Base-by-base conservation (phyloP, 1,140 invertebrate genomes). In the Anagrus nilaparvatae region DNA sequence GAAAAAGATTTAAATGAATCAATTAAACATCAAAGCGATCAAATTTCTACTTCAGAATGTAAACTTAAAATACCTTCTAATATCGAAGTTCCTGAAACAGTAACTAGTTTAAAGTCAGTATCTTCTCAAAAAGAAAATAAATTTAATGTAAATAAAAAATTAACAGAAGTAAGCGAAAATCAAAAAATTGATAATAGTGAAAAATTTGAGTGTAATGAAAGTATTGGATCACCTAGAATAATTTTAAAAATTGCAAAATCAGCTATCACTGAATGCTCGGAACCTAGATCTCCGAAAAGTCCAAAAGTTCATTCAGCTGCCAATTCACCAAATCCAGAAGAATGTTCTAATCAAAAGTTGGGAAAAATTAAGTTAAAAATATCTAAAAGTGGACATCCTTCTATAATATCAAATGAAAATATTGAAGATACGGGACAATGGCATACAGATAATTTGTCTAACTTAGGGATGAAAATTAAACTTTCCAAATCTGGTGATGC, bases 201-300 rank as follows among this genome's bases (percentile, higher is more conserved):
- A 3, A 34, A 1, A 10, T 43, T 54, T 5, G 60, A 63, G 25
- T 47, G 49, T 5, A n/a, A n/a, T n/a, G 66, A 69, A n/a, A 67
- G 63, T 21, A 54, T 65, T 12, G 61, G 65, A 1, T 67, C 66
- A 8, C 66, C 65, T 5, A 47, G 64, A 19, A 69, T 69, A 14
- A 69, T 69, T 25, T 42, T 69, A 8, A 69, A 69, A 47, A 69
- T 69, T 20, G 64, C 63, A 0, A 69, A 69, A 44, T 69, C 66
- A 5, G 66, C 64, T 4, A 58, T 69, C n/a, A 47, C 66, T 3
- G 64, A 67, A 13, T 69, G 66, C 10, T 52, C 53, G 1, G 66
- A 69, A 25, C 66, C 62, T 0, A 55, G 60, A 24, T 66, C 63
- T n/a, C 66, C 66, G 1, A 69, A 66, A 30, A 69, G 66, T 40